Percentiles rank a stretch among this genome's conserved stretches.
These are phyloP conservation scores for Sycophila texana DNA, from an alignment of 2,888 invertebrate genomes.

Conservation along the genomic window DNA sequence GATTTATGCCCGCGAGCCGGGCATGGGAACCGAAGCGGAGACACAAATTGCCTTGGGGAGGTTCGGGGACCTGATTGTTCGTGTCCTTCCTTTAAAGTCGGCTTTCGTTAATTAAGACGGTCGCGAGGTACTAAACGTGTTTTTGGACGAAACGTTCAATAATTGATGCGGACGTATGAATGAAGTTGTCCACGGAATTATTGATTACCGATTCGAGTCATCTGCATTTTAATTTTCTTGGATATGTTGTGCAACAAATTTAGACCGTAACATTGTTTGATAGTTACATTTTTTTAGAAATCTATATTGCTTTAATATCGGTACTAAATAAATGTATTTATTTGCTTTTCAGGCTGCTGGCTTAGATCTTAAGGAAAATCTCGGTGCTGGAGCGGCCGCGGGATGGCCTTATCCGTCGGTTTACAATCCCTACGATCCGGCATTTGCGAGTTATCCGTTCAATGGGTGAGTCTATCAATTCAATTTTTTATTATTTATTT, in stretches of 20 bases:
- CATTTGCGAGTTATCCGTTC: conserved; percentile 95
- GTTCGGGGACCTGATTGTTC: conserved; percentile 22
- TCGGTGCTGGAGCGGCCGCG: conserved; percentile 86
- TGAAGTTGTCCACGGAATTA: too few relatives aligned
- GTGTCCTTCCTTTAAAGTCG: conserved; percentile 6
- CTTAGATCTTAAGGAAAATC: conserved; percentile 91
- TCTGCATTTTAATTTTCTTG: too few relatives aligned
- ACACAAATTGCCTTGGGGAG: conserved; percentile 10
- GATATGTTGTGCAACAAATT: too few relatives aligned
- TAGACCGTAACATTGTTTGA: too few relatives aligned
- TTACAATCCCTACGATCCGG: conserved; percentile 95
- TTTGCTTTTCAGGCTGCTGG: conserved; percentile 84
- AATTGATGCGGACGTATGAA: background rate
- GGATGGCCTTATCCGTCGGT: conserved; percentile 94
- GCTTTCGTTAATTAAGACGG: conserved; percentile 29
- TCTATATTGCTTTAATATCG: too few relatives aligned
- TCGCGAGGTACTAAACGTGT: background rate
- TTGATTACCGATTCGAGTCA: too few relatives aligned
- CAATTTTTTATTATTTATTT: background rate
- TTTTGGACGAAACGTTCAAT: background rate
- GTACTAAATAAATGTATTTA: background rate
- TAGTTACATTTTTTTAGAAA: too few relatives aligned
- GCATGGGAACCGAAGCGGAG: conserved; percentile 1
- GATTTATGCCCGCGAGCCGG: background rate
- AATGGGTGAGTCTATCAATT: conserved; percentile 87